These are phyloP conservation scores for Chinchilla lanigera DNA, from an alignment of 2,113 vertebrate genomes.

Conservation along the genomic window DNA sequence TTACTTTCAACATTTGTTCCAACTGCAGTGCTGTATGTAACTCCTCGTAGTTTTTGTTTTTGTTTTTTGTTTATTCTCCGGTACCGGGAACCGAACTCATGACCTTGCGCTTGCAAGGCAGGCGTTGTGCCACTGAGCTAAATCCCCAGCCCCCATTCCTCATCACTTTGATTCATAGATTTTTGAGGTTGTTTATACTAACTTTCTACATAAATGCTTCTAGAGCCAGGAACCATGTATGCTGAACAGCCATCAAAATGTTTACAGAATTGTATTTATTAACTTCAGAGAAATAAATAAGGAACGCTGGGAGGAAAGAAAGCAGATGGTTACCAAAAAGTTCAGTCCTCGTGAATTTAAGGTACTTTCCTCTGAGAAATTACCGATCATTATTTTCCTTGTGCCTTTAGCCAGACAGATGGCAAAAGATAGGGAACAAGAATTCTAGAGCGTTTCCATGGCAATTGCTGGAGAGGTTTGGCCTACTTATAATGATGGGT, in stretches of 20 bases:
- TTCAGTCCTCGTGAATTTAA: slow-evolving; percentile 29
- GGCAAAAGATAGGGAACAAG: slow-evolving; percentile 9
- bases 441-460: slow-evolving; percentile 62
- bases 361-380: slow-evolving; percentile 36
- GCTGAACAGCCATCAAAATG: not conserved
- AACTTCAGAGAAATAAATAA: slow-evolving; percentile 21
- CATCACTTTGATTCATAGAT: not conserved
- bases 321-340: slow-evolving; percentile 37
- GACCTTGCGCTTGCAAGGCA: no score
- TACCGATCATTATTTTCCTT: slow-evolving; percentile 51
- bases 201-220: slow-evolving; percentile 14
- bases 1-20: not conserved
- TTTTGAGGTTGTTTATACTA: slow-evolving; percentile 32
- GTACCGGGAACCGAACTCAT: no score
- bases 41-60: not conserved
- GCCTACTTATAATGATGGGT: not conserved
- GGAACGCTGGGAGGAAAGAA: slow-evolving; percentile 22
- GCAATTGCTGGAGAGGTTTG: not conserved
- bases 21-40: not conserved
- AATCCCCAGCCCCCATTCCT: no score
- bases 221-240: not conserved
- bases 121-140: no score
- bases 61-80: no score
- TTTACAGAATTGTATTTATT: not conserved
- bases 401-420: slow-evolving; percentile 61